Conservation (phyloP, 2,113 vertebrate genomes). For the Microtus richardsoni region DNA sequence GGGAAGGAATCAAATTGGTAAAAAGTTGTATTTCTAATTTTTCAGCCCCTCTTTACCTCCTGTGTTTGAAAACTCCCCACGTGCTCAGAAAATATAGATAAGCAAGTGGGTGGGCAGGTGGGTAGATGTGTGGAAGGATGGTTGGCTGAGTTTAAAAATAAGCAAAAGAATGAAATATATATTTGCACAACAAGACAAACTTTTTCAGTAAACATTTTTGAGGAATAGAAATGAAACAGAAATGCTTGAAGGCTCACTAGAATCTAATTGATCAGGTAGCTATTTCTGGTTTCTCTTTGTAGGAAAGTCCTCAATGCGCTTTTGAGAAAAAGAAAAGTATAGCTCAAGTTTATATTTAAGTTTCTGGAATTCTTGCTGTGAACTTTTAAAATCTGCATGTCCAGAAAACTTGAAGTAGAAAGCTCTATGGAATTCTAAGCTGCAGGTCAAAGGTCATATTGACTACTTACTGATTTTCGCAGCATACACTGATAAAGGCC, state of each 20-base stretch:
- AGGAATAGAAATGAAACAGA: not conserved
- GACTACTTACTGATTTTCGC: conserved; percentile 10
- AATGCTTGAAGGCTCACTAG: conserved; percentile 30
- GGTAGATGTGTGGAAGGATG: not conserved
- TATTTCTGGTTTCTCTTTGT: not conserved
- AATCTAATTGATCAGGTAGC: not conserved
- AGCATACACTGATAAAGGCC: not conserved
- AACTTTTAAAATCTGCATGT: conserved; percentile 6
- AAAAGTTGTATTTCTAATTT: conserved; percentile 10
- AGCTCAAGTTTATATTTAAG: not conserved
- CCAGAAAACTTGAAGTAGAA: conserved; percentile 4
- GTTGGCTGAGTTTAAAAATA: not conserved
- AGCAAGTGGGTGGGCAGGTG: not conserved
- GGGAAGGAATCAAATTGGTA: not conserved
- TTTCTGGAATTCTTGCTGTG: not conserved
- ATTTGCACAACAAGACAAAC: not conserved
- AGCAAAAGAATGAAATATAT: conserved; percentile 1
- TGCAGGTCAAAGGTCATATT: not conserved
- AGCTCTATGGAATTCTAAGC: not conserved
- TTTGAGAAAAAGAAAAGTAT: not conserved
- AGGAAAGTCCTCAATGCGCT: not conserved
- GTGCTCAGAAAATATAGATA: not conserved
- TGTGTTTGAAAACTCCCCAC: not conserved
- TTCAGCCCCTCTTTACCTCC: not conserved
- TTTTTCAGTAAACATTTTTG: not conserved